Evolutionary conservation across 2,113 vertebrate genomes (phyloP), one percentile per base, ranked within the genome.

Genomic region (Conger conger): DNA sequence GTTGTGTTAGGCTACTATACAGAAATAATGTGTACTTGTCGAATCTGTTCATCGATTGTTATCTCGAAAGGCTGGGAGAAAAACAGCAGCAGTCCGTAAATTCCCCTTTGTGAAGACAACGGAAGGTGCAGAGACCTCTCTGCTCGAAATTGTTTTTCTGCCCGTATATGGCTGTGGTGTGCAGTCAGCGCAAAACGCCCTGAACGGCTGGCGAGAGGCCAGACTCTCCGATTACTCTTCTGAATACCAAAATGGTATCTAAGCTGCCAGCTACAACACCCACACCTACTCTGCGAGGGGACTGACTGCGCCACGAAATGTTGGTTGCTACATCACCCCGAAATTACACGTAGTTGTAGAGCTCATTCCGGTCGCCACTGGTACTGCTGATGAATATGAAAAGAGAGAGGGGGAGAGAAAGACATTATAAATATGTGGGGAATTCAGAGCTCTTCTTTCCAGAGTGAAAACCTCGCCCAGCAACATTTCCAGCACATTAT

Each of bases 121-220:
- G 79, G 80, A 83, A 87, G 88, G 84, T 80, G 54, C 83, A 38
- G 82, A 80, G 82, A 80, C 85, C 80, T 87, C 81, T 83, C 23
- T 11, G 33, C 76, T 88, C 85, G 27, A 86, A 79, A 88, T 68
- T 83, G 82, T 85, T 92, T 92, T 88, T 57, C 80, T 92, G 91
- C 92, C 94, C 94, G 93, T 92, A 95, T 94, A 94, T 92, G 94
- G 94, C 84, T 88, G 86, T 81, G 91, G 88, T 89, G 90, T 79
- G 91, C 89, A 84, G 80, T 77, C 27, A 84, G 87, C 89, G 86
- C 84, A 45, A 13, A 76, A 73, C 37, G 68, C 60, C 20, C 38
- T 36, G 7, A 73, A 89, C 89, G 85, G 85, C 37, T 92, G 93
- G 93, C 93, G 88, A 83, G 88, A 83, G 83, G 85, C 92, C 92